Percentiles rank a stretch among this genome's conserved stretches.
Evolutionary conservation across 2,797 vertebrate species (phyloP).

Genomic region (Pantherophis alleghaniensis): DNA sequence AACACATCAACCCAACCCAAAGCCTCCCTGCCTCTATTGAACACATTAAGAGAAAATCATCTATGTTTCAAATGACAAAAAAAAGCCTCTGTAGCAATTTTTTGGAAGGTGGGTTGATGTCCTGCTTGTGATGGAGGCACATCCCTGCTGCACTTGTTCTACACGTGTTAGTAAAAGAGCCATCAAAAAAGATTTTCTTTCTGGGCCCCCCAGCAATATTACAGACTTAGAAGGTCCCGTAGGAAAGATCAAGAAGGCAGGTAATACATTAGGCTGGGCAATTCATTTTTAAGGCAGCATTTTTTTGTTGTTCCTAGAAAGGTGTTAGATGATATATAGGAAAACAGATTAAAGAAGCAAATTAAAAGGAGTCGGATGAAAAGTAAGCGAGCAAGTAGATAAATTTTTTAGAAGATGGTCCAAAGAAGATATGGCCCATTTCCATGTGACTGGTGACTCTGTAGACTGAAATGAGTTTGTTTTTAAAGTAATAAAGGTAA

Average conservation of each 20-base stretch:
- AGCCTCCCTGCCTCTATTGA: neutral
- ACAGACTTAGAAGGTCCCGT: neutral
- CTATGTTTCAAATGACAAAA: constrained; percentile 52
- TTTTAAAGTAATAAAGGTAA: neutral
- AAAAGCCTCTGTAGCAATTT: constrained; percentile 57
- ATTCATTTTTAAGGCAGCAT: neutral
- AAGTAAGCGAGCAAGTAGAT: neutral
- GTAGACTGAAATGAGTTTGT: neutral
- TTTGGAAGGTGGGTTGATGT: constrained; percentile 61
- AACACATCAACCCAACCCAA: neutral
- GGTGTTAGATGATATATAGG: neutral
- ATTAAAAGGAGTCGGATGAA: neutral
- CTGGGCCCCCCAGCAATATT: neutral
- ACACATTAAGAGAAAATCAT: constrained; percentile 58
- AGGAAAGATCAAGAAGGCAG: neutral
- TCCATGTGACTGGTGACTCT: neutral
- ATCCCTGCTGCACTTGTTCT: constrained; percentile 51
- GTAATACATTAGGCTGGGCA: neutral
- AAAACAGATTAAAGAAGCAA: neutral
- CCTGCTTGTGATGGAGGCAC: constrained; percentile 52
- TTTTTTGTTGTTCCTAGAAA: neutral
- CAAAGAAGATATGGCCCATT: neutral
- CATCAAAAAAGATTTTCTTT: neutral
- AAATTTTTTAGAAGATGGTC: neutral
- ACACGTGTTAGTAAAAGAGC: constrained; percentile 36